A percentile compares a stretch with the other conserved stretches of the same genome.
phyloP scores from a whole-genome alignment of 2,113 vertebrate genomes.

The Cyrtonyx montezumae region DNA sequence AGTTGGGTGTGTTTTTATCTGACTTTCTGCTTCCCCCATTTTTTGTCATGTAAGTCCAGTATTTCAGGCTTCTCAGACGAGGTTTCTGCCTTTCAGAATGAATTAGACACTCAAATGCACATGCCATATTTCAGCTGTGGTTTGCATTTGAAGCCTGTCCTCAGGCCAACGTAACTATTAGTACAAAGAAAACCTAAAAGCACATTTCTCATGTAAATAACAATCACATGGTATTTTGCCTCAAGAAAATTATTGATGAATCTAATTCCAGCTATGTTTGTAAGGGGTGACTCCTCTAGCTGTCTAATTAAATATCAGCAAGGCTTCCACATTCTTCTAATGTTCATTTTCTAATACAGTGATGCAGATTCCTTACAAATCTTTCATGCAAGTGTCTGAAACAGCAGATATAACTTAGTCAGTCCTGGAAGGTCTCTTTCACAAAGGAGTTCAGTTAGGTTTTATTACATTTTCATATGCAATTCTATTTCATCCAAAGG shows the following conservation, averaged over 20 bases:
- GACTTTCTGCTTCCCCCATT: background rate
- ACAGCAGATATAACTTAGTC: background rate
- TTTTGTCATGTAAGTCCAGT: slow-evolving; percentile 12
- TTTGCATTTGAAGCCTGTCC: slow-evolving; percentile 34
- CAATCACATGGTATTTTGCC: background rate
- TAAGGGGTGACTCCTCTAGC: background rate
- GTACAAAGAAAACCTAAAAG: background rate
- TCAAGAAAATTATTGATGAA: background rate
- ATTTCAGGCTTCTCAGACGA: slow-evolving; percentile 54
- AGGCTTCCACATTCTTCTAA: background rate
- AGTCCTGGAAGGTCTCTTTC: background rate
- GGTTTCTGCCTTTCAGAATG: slow-evolving; percentile 8
- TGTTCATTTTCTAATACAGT: background rate
- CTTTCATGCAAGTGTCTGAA: background rate
- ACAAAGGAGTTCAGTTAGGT: background rate
- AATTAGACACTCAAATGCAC: slow-evolving; percentile 26
- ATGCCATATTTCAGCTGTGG: background rate
- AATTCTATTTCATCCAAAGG: background rate
- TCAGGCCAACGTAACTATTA: background rate
- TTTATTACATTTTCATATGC: background rate
- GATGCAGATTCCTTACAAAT: background rate
- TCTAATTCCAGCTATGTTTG: background rate
- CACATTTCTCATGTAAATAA: background rate
- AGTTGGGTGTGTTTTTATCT: background rate
- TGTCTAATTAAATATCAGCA: background rate